phyloP scores from a whole-genome alignment of 2,113 vertebrate species.

The Heloderma charlesbogerti region DNA sequence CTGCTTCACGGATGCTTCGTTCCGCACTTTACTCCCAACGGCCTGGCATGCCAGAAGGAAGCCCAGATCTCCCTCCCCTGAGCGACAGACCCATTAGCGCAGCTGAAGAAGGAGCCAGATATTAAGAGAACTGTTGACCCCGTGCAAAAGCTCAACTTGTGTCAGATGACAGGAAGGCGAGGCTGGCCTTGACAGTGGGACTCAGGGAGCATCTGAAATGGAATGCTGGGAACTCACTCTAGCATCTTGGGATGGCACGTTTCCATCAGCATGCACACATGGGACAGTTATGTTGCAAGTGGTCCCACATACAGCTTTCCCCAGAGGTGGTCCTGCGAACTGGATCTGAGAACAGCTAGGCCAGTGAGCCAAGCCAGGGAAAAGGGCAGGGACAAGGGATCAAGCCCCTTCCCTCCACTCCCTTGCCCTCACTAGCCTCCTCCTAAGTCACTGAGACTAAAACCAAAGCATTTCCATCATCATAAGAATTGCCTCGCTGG shows the following conservation, averaged over 20 bases:
- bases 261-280: neutral
- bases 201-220: neutral
- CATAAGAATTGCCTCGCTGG: neutral
- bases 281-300: no score
- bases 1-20: neutral
- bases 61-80: slow-evolving; percentile 9
- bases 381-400: no score
- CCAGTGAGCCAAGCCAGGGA: neutral
- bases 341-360: neutral
- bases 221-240: neutral
- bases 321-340: neutral
- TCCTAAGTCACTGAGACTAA: neutral
- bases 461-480: neutral
- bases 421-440: neutral
- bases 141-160: neutral
- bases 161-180: neutral
- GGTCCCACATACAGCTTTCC: neutral
- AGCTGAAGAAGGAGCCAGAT: neutral
- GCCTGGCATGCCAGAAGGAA: neutral
- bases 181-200: neutral
- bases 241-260: no score
- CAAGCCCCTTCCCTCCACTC: neutral
- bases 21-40: neutral
- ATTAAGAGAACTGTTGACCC: neutral
- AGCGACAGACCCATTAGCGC: neutral